These are phyloP conservation scores for Ardeotis arabs DNA, from an alignment of 2,113 vertebrate genomes.

Conservation along the genomic window DNA sequence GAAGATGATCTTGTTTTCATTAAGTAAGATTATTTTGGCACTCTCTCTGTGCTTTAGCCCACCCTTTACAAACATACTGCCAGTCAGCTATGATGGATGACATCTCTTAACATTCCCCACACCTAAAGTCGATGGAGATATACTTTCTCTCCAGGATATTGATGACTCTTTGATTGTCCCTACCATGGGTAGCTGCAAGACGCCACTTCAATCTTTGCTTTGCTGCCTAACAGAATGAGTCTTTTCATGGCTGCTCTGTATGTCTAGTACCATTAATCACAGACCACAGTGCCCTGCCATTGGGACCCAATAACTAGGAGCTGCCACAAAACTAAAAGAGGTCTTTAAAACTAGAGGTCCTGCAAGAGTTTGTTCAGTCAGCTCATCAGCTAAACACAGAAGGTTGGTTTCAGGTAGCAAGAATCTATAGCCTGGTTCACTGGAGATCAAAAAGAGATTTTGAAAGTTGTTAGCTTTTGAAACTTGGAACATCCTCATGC, in stretches of 20 bases:
- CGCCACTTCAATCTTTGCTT: background rate
- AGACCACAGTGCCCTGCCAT: background rate
- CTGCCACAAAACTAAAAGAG: background rate
- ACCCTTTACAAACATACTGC: background rate
- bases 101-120: background rate
- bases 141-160: conserved; percentile 30
- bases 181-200: background rate
- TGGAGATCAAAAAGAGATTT: background rate
- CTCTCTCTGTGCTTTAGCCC: background rate
- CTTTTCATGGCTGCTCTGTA: background rate
- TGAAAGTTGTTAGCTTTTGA: background rate
- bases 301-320: background rate
- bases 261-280: background rate
- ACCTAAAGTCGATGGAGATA: conserved; percentile 15
- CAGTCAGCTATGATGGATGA: conserved; percentile 4
- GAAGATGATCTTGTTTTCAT: background rate
- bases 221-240: background rate
- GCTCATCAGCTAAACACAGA: background rate
- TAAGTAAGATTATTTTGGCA: background rate
- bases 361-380: background rate
- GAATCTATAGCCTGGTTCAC: background rate
- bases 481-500: background rate
- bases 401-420: background rate
- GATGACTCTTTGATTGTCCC: conserved; percentile 6
- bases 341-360: background rate